Base-by-base conservation (phyloP, 1,140 invertebrate species). In the Sitobion miscanthi region DNA sequence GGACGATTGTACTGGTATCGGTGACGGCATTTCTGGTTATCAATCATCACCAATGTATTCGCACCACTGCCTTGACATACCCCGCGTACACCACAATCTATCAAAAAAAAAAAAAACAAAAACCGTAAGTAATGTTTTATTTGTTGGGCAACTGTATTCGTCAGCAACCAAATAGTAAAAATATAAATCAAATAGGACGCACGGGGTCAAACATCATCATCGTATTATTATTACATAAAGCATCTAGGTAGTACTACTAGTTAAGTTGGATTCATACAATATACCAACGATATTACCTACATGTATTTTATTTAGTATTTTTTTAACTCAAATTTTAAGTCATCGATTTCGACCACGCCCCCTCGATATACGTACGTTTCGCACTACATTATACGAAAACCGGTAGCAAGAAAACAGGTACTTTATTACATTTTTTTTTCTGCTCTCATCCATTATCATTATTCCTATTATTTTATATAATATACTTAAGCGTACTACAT, bases 1-100 rank as follows among this genome's bases (percentile, higher is more conserved):
- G 82, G 91, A 93, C 91, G 91, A 86, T 86, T 93, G 91, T 93
- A 92, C 35, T 92, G 91, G 91, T 92, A 93, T 93, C 49, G 91
- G 91, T 93, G 91, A 93, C 91, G 91, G 91, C 91, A 93, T 93
- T 86, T 93, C 91, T 93, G 91, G 47, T 93, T 93, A 93, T 93
- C 91, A 93, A 93, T 93, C 91, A 93, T 93, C 91, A 93, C 91
- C 91, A 93, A 86, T 85, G 91, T 93, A 54, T 93, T 93, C 82
- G 91, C 91, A 85, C 91, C 91, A 57, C 91, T 93, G 91, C 91
- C 91, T 93, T 93, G 91, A 93, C 91, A 93, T 93, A 54, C 91
- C 91, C 91, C 91, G 91, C 91, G 49, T 57, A 93, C 82, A 93
- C 82, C 49, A 57, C 91, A 93, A 93, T 93, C 91, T 93, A 52